Evolutionary conservation across 2,888 invertebrate species (phyloP).

Genomic region (Pyrrhia umbra): DNA sequence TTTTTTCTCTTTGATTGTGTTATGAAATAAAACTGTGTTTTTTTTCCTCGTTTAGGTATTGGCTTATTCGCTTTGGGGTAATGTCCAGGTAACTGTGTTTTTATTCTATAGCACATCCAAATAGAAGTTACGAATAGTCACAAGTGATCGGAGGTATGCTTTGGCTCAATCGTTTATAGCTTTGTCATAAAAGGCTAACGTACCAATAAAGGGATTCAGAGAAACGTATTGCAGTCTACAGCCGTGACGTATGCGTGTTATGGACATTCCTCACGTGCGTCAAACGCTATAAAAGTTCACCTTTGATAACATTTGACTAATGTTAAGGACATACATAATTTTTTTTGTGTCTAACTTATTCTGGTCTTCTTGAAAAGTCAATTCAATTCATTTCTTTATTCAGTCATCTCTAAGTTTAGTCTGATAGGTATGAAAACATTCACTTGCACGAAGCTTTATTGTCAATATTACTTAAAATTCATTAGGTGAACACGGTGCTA

Average conservation of each 20-base stretch:
- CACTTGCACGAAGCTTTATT: too few species aligned
- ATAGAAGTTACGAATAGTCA: slow-evolving; percentile 5
- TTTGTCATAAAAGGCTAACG: slow-evolving; percentile 23
- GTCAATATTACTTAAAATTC: not conserved
- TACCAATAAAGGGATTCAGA: slow-evolving; percentile 5
- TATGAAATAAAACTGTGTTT: too few species aligned
- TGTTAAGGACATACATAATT: slow-evolving; percentile 12
- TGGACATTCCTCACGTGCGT: slow-evolving; percentile 39
- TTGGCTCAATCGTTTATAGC: slow-evolving; percentile 3
- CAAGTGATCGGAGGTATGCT: slow-evolving; percentile 3
- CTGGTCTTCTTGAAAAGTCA: too few species aligned
- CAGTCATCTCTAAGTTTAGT: too few species aligned
- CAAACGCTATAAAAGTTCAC: slow-evolving; percentile 12
- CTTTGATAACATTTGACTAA: slow-evolving; percentile 41
- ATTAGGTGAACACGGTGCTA: slow-evolving; percentile 1
- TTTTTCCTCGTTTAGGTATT: too few species aligned
- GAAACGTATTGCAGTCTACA: slow-evolving; percentile 10
- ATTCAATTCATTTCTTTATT: too few species aligned
- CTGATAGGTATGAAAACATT: too few species aligned
- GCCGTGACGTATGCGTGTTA: slow-evolving; percentile 16
- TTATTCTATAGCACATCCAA: too few species aligned
- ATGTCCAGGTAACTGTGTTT: too few species aligned
- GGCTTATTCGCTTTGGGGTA: too few species aligned
- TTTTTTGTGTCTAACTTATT: not conserved
- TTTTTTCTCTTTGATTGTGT: too few species aligned